Evolutionary conservation across 2,888 invertebrate species (phyloP), one percentile per base, ranked within the genome.

Genomic region (Euplexia lucipara): DNA sequence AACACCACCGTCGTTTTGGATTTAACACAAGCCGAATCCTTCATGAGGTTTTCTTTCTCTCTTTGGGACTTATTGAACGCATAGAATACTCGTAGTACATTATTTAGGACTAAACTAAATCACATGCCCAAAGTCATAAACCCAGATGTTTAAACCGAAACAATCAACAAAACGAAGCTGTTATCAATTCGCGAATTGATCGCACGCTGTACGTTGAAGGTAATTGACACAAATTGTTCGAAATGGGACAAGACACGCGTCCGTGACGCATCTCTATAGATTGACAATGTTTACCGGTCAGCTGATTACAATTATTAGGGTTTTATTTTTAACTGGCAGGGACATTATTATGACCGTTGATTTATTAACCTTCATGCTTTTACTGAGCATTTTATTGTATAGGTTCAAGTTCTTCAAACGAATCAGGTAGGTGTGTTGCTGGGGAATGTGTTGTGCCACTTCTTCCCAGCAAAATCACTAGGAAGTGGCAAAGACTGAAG

Each of bases 171-270:
- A 71, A 63, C 65, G 49, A 72, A 72, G 65, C 57, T 16, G 34
- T 6, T 56, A 71, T 62, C 72, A 45, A 62, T 72, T 63, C 22
- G 72, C 78, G 39, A 63, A 44, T 45, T 57, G 56, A 71, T 71
- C 41, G 48, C 37, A 47, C n/a, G 18, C 51, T 16, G 54, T 49
- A 47, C 47, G 39, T 6, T 35, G 18, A 16, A 56, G 78, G 51
- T 75, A 79, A 75, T 75, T 75, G 75, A 68, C 69, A 68, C 69
- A 75, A 67, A 75, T 75, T 75, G 58, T 59, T 48, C 34, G 16
- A 71, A 53, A 53, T 49, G 20, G 49, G 22, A 41, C 66, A 22
- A 20, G 34, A 45, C 44, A 45, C 42, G 48, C 9, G 42, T 37
- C 16, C 7, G 35, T 70, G 71, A 70, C 62, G 45, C 44, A 45